Conservation (phyloP, 1,140 invertebrate species). For the Mamestra configurata region DNA sequence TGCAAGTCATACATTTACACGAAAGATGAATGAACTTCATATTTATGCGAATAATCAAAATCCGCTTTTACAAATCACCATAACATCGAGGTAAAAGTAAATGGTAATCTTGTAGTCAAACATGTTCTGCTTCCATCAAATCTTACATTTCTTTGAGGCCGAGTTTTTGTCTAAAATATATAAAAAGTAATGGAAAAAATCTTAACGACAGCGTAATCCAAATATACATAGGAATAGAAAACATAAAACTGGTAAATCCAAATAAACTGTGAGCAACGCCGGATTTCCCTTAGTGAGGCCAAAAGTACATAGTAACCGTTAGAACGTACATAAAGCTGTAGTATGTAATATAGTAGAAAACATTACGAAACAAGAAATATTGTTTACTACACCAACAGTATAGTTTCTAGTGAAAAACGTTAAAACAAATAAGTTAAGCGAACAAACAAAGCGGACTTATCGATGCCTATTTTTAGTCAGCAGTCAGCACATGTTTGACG, state of each 20-base stretch:
- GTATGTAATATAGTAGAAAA: not conserved
- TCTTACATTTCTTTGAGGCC: not conserved
- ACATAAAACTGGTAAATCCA: slow-evolving; percentile 2
- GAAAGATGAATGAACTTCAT: slow-evolving; percentile 33
- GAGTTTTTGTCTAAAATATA: not conserved
- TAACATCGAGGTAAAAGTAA: slow-evolving; percentile 15
- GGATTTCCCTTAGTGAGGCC: slow-evolving; percentile 30
- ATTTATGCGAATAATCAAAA: slow-evolving; percentile 1
- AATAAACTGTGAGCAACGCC: slow-evolving; percentile 5
- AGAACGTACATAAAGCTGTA: not conserved
- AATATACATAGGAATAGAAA: not conserved
- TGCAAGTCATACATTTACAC: not conserved
- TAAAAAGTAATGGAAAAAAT: slow-evolving; percentile 1
- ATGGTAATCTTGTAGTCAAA: slow-evolving; percentile 12
- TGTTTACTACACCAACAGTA: slow-evolving; percentile 45
- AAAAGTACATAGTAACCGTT: slow-evolving; percentile 24
- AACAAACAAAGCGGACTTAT: slow-evolving; percentile 52
- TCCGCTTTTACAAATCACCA: slow-evolving; percentile 12
- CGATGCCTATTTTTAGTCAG: slow-evolving; percentile 54
- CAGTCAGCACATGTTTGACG: slow-evolving; percentile 52
- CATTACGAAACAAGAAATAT: slow-evolving; percentile 39
- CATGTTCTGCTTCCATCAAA: not conserved
- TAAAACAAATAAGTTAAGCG: slow-evolving; percentile 47
- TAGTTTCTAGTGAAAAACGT: slow-evolving; percentile 37
- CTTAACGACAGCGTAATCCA: slow-evolving; percentile 5